These are phyloP conservation scores for Conus canariensis DNA, from an alignment of 2,888 invertebrate species.

Conservation along the genomic window DNA sequence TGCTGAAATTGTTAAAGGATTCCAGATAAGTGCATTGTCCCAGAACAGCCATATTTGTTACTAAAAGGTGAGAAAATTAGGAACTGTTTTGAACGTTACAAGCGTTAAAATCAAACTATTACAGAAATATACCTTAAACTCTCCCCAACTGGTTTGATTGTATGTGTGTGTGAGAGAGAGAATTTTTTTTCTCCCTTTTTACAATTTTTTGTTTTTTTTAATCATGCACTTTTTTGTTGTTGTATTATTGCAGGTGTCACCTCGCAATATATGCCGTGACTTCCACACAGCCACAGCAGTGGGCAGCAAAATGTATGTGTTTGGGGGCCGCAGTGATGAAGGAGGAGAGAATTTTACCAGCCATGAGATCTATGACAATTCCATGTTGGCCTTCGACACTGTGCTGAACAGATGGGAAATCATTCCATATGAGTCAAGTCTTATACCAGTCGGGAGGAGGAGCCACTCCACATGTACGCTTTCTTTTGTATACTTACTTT, in stretches of 20 bases:
- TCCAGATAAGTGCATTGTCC: no score
- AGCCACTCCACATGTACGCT: constrained; percentile 94
- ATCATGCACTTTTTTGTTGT: no score
- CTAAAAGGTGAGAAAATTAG: no score
- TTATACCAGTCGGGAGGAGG: constrained; percentile 87
- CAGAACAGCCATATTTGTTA: no score
- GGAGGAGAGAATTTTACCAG: constrained; percentile 84
- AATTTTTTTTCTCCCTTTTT: no score
- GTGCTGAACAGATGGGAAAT: constrained; percentile 84
- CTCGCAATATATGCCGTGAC: constrained; percentile 86
- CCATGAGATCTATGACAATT: constrained; percentile 88
- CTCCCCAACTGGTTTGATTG: no score
- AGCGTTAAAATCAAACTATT: no score
- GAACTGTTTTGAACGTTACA: no score
- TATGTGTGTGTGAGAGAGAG: no score
- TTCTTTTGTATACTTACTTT: neutral
- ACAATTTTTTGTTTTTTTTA: no score
- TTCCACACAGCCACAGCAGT: constrained; percentile 92
- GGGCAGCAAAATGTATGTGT: constrained; percentile 90
- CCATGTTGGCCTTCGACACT: constrained; percentile 86
- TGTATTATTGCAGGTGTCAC: neutral
- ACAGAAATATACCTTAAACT: no score
- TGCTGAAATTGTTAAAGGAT: no score
- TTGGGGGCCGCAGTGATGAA: constrained; percentile 91
- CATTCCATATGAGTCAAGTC: constrained; percentile 82